phyloP scores from a whole-genome alignment of 2,797 vertebrate genomes.

The Ctenosaura bakeri region DNA sequence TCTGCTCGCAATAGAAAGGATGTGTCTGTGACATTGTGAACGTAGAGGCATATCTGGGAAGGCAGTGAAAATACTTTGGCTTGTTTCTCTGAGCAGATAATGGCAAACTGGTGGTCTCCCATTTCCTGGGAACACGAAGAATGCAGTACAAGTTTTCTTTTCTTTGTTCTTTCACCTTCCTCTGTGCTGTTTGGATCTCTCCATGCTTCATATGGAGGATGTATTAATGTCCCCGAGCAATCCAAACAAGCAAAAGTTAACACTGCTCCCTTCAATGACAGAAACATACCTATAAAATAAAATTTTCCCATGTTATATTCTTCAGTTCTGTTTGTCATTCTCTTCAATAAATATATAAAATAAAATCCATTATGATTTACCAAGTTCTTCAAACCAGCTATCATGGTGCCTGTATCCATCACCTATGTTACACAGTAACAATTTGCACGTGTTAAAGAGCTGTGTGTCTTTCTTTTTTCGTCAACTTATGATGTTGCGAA shows the following conservation, averaged over 20 bases:
- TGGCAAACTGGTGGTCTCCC: slow-evolving; percentile 92
- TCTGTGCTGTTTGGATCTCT: slow-evolving; percentile 88
- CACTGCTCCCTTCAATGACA: slow-evolving; percentile 94
- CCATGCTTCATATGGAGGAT: slow-evolving; percentile 93
- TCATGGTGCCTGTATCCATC: not conserved
- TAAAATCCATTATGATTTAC: not conserved
- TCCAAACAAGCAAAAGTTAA: slow-evolving; percentile 92
- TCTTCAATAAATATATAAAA: slow-evolving; percentile 68
- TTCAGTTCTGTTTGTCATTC: no score
- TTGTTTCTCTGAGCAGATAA: slow-evolving; percentile 97
- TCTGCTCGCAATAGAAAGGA: slow-evolving; percentile 95
- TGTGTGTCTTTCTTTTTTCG: not conserved
- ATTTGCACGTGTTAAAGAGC: not conserved
- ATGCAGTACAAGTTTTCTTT: slow-evolving; percentile 91
- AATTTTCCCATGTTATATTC: not conserved
- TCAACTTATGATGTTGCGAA: not conserved
- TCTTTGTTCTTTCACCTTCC: slow-evolving; percentile 88
- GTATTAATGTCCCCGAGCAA: slow-evolving; percentile 87
- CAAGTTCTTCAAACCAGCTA: not conserved
- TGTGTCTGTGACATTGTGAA: slow-evolving; percentile 98
- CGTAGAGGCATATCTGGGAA: slow-evolving; percentile 94
- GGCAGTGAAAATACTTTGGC: slow-evolving; percentile 98
- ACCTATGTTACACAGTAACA: not conserved
- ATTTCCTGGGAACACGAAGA: slow-evolving; percentile 91
- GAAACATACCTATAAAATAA: slow-evolving; percentile 85